phyloP scores from a whole-genome alignment of 2,113 vertebrate genomes.

The Anguilla rostrata region DNA sequence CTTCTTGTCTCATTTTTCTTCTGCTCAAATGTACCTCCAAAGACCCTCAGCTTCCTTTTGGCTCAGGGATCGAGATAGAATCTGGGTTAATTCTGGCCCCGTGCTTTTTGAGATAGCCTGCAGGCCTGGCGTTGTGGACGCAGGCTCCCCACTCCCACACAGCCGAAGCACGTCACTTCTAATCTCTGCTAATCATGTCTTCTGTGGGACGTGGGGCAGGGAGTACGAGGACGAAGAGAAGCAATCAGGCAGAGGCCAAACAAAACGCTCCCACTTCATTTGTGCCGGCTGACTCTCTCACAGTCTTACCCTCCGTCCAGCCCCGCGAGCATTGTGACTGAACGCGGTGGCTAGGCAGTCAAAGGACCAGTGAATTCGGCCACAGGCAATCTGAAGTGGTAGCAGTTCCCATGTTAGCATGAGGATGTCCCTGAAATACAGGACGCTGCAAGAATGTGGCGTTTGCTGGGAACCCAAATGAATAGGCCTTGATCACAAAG shows the following conservation, averaged over 20 bases:
- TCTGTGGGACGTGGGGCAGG: slow-evolving; percentile 58
- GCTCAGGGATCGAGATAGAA: slow-evolving; percentile 43
- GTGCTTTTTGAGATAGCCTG: neutral
- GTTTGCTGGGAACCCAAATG: neutral
- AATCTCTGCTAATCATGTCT: slow-evolving; percentile 56
- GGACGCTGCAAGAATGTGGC: neutral
- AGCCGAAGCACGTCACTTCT: slow-evolving; percentile 63
- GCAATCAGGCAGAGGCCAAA: slow-evolving; percentile 54
- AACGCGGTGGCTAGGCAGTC: neutral
- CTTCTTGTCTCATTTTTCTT: neutral
- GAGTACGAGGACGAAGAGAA: slow-evolving; percentile 55
- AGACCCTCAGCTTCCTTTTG: slow-evolving; percentile 1
- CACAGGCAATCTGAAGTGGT: neutral
- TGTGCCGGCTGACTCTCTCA: neutral
- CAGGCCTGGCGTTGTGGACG: neutral
- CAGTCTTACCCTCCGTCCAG: too few relatives aligned
- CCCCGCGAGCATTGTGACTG: neutral
- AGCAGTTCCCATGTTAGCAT: neutral
- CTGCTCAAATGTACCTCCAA: neutral
- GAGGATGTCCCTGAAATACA: neutral
- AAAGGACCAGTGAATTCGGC: neutral
- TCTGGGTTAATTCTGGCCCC: slow-evolving; percentile 28
- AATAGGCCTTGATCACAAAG: slow-evolving; percentile 8
- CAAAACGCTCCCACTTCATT: slow-evolving; percentile 22
- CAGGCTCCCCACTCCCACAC: slow-evolving; percentile 51